These are phyloP conservation scores for Thaumetopoea pityocampa DNA, from an alignment of 1,140 invertebrate genomes.

Conservation along the genomic window DNA sequence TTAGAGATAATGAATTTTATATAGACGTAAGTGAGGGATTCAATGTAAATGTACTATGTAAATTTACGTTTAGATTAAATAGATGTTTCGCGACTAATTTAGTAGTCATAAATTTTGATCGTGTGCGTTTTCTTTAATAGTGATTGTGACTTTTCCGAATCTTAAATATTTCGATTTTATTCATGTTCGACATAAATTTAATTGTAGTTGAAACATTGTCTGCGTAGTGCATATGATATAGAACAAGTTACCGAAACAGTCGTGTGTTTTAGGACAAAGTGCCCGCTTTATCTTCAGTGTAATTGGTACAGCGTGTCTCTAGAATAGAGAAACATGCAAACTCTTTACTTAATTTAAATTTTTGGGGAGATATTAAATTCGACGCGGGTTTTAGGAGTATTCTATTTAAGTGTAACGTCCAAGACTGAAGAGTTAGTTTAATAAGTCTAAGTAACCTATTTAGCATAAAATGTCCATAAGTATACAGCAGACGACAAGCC, in stretches of 20 bases:
- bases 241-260: constrained; percentile 21
- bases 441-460: constrained; percentile 71
- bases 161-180: constrained; percentile 52
- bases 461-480: constrained; percentile 73
- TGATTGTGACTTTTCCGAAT: constrained; percentile 57
- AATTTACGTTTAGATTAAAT: constrained; percentile 28
- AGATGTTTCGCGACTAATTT: constrained; percentile 61
- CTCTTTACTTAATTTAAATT: constrained; percentile 45
- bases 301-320: constrained; percentile 40
- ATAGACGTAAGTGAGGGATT: constrained; percentile 38
- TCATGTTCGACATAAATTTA: constrained; percentile 29
- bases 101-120: constrained; percentile 56
- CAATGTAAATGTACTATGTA: constrained; percentile 21
- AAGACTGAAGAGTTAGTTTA: constrained; percentile 74
- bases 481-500: constrained; percentile 45
- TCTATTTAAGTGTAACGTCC: constrained; percentile 74
- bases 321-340: constrained; percentile 39
- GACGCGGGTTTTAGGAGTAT: constrained; percentile 73
- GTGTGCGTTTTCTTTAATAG: constrained; percentile 51
- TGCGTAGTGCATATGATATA: too few species aligned
- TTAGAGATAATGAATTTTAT: constrained; percentile 53
- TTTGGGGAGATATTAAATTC: constrained; percentile 44
- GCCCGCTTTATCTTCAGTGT: constrained; percentile 29
- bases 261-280: constrained; percentile 38
- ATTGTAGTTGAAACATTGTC: constrained; percentile 35